These are phyloP conservation scores for Clarias platycephalus DNA, from an alignment of 2,797 vertebrate genomes.

Conservation along the genomic window DNA sequence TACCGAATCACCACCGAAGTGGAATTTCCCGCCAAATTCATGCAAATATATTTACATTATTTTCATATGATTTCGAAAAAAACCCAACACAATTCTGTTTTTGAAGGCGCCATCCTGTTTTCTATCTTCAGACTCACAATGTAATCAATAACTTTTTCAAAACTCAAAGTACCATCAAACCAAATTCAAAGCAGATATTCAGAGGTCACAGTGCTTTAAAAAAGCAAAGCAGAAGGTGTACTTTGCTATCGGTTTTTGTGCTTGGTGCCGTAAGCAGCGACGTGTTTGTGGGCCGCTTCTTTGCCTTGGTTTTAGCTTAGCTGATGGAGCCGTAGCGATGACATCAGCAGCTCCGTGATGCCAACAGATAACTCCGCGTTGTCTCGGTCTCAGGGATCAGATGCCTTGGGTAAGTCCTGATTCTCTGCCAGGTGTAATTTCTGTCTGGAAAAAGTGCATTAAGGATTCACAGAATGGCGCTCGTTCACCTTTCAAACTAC, in stretches of 20 bases:
- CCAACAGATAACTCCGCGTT: neutral
- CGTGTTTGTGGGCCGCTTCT: neutral
- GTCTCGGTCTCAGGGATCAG: slow-evolving; percentile 67
- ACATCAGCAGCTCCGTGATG: slow-evolving; percentile 25
- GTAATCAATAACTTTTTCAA: neutral
- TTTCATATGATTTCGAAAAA: neutral
- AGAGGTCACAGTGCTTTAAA: neutral
- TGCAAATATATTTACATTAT: neutral
- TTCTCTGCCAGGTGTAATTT: slow-evolving; percentile 94
- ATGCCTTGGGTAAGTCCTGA: slow-evolving; percentile 84
- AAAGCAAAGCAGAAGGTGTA: neutral
- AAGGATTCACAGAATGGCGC: slow-evolving; percentile 56
- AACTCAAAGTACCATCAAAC: neutral
- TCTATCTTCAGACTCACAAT: neutral
- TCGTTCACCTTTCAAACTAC: neutral
- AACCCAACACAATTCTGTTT: neutral
- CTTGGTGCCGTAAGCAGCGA: neutral
- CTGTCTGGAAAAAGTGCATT: slow-evolving; percentile 76
- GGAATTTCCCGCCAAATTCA: neutral
- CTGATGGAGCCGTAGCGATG: slow-evolving; percentile 37
- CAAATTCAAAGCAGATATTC: neutral
- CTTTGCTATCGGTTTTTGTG: neutral
- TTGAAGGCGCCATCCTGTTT: neutral
- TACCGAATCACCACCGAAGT: neutral
- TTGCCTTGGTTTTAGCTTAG: slow-evolving; percentile 1